phyloP scores from a whole-genome alignment of 2,888 invertebrate genomes.

The Aethes cnicana region DNA sequence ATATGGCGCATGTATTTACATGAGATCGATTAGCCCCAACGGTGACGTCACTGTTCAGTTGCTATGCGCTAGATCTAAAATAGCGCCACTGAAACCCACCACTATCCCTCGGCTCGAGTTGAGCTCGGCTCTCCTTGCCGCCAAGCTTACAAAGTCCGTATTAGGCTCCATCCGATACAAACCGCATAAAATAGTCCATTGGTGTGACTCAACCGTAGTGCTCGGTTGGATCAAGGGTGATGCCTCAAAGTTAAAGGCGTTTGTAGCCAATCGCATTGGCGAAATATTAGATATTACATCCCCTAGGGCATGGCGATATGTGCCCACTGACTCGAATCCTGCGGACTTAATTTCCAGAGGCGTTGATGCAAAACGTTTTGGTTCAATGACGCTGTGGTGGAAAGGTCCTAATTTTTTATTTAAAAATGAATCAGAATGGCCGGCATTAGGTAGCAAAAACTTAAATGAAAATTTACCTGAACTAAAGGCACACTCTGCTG shows the following conservation, averaged over 20 bases:
- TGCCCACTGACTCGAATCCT: constrained; percentile 36
- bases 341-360: constrained; percentile 39
- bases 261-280: constrained; percentile 36
- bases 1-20: constrained; percentile 30
- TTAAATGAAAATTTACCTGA: constrained; percentile 27
- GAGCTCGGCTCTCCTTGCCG: constrained; percentile 24
- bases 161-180: constrained; percentile 6
- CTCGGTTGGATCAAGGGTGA: constrained; percentile 37
- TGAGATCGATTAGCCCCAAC: constrained; percentile 9
- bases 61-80: constrained; percentile 23
- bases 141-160: constrained; percentile 16
- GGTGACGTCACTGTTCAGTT: neutral
- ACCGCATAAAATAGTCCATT: constrained; percentile 11
- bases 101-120: constrained; percentile 30
- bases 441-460: constrained; percentile 13
- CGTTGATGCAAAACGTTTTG: constrained; percentile 9
- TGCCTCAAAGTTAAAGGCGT: constrained; percentile 34
- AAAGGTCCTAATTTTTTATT: constrained; percentile 33
- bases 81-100: constrained; percentile 26
- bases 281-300: constrained; percentile 34
- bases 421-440: constrained; percentile 33
- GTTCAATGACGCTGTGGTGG: constrained; percentile 31
- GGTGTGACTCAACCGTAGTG: constrained; percentile 37
- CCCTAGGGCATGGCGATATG: constrained; percentile 34
- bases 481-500: constrained; percentile 21